Evolutionary conservation across 2,888 invertebrate species (phyloP).

Genomic region (Ophion obscuratus): DNA sequence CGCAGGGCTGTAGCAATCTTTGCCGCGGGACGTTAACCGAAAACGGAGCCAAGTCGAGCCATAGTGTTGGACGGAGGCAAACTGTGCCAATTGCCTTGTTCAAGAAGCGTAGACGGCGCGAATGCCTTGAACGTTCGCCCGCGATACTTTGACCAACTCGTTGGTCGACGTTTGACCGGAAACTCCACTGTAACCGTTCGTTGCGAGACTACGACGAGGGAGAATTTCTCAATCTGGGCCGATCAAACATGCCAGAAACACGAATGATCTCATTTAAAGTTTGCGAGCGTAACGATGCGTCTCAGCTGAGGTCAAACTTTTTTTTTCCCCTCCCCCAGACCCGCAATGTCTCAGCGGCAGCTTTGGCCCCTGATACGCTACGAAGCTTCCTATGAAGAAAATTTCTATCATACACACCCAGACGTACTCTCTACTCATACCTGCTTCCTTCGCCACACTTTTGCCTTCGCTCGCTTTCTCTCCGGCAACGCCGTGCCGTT

Average conservation of each 20-base stretch:
- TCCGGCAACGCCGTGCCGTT: slow-evolving; percentile 12
- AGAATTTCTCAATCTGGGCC: not conserved
- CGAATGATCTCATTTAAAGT: slow-evolving; percentile 12
- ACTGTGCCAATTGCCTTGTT: slow-evolving; percentile 14
- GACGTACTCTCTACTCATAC: not conserved
- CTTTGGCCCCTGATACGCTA: not conserved
- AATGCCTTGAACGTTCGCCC: not conserved
- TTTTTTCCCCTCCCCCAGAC: not conserved
- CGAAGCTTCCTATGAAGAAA: not conserved
- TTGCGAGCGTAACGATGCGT: not conserved
- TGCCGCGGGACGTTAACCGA: not conserved
- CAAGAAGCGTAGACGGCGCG: not conserved
- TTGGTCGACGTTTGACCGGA: not conserved
- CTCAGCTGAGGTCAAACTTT: not conserved
- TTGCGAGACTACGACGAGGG: not conserved
- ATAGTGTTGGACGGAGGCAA: not conserved
- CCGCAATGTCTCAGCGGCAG: not conserved
- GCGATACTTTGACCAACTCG: not conserved
- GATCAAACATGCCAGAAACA: slow-evolving; percentile 1
- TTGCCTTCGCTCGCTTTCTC: not conserved
- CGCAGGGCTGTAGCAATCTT: too few relatives aligned
- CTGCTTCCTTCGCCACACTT: not conserved
- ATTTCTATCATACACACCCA: not conserved
- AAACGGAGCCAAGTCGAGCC: slow-evolving; percentile 2
- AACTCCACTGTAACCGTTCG: not conserved